Evolutionary conservation across 2,113 vertebrate genomes (phyloP), one percentile per base, ranked within the genome.

Genomic region (Paracanthobrama guichenoti): DNA sequence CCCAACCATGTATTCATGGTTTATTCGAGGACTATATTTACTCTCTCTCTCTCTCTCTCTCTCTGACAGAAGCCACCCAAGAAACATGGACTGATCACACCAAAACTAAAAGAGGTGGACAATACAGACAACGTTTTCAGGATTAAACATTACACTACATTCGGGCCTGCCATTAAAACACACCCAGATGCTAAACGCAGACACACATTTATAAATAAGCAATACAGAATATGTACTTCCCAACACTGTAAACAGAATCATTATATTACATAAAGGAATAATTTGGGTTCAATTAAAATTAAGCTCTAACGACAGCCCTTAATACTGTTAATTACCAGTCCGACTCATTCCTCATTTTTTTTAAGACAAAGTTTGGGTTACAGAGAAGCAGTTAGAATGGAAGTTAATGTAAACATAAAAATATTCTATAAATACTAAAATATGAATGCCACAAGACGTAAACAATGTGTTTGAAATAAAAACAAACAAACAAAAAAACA

Each of bases 1-100:
- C 95, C 94, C 96, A 94, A 95, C 95, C 94, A 92, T 93, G 94
- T 94, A 96, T 96, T 96, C 96, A 78, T 93, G 96, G 95, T 95
- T 96, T 94, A 91, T 94, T 89, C 90, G 89, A 94, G 93, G 95
- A 35, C 96, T 98, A 97, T 97, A 96, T 97, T 97, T 95, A 96
- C 95, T 92, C 78, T 90, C 46, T 53, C 46, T 42, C 35, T 39
- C 53, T 57, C 22, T n/a, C 85, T 74, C 90, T 22, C 24, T 91
- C 39, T 50, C 92, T 94, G 95, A 96, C 96, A 97, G 95, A 93
- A 94, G 91, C 94, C 93, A 94, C 92, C 96, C 94, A 92, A 95
- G 95, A 93, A 94, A 87, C 53, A 76, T 69, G 79, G 78, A 84
- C 50, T 77, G 72, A 76, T 87, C 59, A 72, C 66, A 83, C 74